Evolutionary conservation across 2,113 vertebrate genomes (phyloP).

Genomic region (Sakesphorus luctuosus): DNA sequence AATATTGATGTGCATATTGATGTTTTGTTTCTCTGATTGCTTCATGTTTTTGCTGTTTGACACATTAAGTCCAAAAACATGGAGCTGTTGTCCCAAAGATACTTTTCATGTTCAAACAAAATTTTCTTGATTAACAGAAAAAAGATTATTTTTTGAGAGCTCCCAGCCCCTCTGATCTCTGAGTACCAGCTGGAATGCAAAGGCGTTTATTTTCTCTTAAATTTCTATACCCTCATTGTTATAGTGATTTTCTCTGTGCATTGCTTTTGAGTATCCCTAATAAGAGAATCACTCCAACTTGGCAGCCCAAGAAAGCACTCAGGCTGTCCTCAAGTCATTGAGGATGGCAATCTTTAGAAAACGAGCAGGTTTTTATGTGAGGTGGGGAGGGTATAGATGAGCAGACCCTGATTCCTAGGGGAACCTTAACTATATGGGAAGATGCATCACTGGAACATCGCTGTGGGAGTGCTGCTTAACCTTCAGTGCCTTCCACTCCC

Average conservation of each 20-base stretch:
- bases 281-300: not conserved
- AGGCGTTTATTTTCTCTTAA: not conserved
- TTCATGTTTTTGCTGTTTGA: not conserved
- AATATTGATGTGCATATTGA: not conserved
- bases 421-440: rapidly evolving
- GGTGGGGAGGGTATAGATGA: not conserved
- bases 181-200: not conserved
- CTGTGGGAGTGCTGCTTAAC: not conserved
- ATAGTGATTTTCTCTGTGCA: not conserved
- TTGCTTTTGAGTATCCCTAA: not conserved
- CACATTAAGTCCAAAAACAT: not conserved
- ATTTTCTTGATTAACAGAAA: not conserved
- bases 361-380: not conserved
- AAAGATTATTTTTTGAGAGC: not conserved
- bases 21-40: not conserved
- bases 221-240: not conserved
- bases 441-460: too few species aligned
- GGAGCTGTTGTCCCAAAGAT: not conserved
- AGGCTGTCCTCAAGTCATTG: not conserved
- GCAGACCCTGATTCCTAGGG: not conserved
- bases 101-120: not conserved
- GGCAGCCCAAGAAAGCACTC: not conserved
- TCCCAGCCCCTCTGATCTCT: not conserved
- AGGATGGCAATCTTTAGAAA: not conserved
- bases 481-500: not conserved